phyloP scores from a whole-genome alignment of 1,140 invertebrate species.

The Heliconius melpomene region DNA sequence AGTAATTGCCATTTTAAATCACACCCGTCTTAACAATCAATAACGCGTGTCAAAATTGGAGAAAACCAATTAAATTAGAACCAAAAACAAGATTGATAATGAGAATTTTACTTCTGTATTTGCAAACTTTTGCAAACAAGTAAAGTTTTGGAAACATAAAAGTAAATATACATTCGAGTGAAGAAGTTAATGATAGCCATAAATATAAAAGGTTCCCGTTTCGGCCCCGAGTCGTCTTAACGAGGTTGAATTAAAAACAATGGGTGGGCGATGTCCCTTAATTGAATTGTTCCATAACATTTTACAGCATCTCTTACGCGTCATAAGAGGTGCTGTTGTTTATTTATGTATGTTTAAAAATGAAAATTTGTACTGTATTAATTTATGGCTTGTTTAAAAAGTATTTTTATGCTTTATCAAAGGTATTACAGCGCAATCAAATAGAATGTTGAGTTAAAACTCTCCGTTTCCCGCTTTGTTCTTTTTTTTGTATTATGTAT shows the following conservation, averaged over 20 bases:
- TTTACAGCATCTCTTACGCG: conserved; percentile 29
- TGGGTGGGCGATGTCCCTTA: conserved; percentile 57
- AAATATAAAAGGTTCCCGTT: conserved; percentile 64
- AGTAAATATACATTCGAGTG: conserved; percentile 42
- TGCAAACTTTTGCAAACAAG: conserved; percentile 38
- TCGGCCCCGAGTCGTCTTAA: conserved; percentile 55
- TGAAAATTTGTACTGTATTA: neutral
- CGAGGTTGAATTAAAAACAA: conserved; percentile 70
- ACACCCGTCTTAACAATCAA: conserved; percentile 49
- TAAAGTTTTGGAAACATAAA: conserved; percentile 6
- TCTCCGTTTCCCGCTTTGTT: no score
- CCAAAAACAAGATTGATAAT: conserved; percentile 47
- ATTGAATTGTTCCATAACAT: conserved; percentile 60
- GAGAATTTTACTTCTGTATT: conserved; percentile 34
- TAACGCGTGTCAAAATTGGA: conserved; percentile 41
- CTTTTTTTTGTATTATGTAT: no score
- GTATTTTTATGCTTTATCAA: no score
- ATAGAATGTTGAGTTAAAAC: no score
- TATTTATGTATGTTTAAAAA: conserved; percentile 2
- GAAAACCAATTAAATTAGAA: conserved; percentile 70
- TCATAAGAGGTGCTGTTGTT: conserved; percentile 29
- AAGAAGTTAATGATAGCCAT: conserved; percentile 53
- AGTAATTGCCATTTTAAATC: conserved; percentile 59
- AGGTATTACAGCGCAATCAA: no score
- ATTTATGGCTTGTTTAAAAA: neutral